Percentiles rank a stretch among this genome's conserved stretches.
Conservation (phyloP, 2,113 vertebrate genomes). For the Thamnophis sirtalis region DNA sequence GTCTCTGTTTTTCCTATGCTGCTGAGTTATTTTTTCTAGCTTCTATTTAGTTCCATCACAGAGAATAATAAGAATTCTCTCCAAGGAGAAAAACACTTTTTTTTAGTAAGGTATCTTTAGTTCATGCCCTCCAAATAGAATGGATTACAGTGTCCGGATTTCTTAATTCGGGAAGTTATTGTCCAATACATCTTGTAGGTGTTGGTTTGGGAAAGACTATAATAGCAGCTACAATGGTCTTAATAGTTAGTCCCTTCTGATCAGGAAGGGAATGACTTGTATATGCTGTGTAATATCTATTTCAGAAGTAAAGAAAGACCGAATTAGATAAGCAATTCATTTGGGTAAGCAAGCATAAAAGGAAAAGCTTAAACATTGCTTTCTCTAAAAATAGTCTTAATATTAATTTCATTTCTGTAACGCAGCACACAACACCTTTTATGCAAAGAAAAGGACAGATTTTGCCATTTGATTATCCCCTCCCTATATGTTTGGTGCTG, state of each 20-base stretch:
- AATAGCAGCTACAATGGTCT: background rate
- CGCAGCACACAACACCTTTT: background rate
- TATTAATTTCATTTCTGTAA: background rate
- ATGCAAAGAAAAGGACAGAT: background rate
- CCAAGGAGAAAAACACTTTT: background rate
- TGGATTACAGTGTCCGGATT: background rate
- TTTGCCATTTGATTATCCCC: background rate
- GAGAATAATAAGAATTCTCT: background rate
- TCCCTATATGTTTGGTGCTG: background rate
- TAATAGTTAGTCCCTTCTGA: background rate
- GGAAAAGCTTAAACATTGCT: background rate
- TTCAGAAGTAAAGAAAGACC: background rate
- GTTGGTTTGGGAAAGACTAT: background rate
- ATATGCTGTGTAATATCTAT: background rate
- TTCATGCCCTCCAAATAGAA: background rate
- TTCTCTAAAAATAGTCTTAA: background rate
- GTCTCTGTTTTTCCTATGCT: background rate
- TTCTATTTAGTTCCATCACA: background rate
- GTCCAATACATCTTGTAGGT: background rate
- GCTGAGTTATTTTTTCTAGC: background rate
- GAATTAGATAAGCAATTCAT: background rate
- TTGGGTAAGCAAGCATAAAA: background rate
- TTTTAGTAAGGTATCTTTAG: background rate
- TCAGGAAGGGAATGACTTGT: background rate
- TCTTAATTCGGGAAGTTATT: background rate